A percentile compares a stretch with the other conserved stretches of the same genome.
phyloP scores from a whole-genome alignment of 2,888 invertebrate species.

The Hirtodrosophila trivittata region DNA sequence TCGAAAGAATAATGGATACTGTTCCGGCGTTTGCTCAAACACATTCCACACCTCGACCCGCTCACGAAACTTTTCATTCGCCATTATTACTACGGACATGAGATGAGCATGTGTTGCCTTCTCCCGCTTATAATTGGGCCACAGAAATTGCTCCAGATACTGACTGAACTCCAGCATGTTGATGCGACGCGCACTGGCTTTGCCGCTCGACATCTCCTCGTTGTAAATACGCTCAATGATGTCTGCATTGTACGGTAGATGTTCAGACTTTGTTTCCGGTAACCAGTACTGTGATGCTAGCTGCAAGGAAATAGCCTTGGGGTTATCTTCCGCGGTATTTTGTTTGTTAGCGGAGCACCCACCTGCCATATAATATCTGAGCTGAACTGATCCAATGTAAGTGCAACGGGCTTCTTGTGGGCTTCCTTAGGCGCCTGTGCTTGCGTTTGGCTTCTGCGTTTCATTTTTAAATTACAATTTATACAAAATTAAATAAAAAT shows the following conservation, averaged over 20 bases:
- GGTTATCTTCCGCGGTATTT: slow-evolving; percentile 24
- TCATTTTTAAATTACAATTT: slow-evolving; percentile 45
- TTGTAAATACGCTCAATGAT: slow-evolving; percentile 95
- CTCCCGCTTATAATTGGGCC: slow-evolving; percentile 95
- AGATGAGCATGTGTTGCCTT: slow-evolving; percentile 93
- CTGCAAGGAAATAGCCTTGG: slow-evolving; percentile 83
- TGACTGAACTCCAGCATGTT: slow-evolving; percentile 99
- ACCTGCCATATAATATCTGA: slow-evolving; percentile 95
- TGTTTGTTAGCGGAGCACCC: slow-evolving; percentile 41
- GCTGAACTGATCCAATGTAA: slow-evolving; percentile 94
- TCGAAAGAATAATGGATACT: slow-evolving; percentile 92
- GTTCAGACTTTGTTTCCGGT: slow-evolving; percentile 90
- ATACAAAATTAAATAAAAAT: slow-evolving; percentile 26
- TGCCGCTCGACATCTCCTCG: slow-evolving; percentile 93
- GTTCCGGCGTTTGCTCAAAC: slow-evolving; percentile 90
- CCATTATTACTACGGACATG: slow-evolving; percentile 98
- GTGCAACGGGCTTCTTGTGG: slow-evolving; percentile 49
- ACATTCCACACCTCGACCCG: slow-evolving; percentile 98
- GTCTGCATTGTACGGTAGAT: slow-evolving; percentile 89
- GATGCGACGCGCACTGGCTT: slow-evolving; percentile 92
- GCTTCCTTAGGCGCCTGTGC: slow-evolving; percentile 16
- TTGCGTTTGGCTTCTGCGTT: slow-evolving; percentile 59
- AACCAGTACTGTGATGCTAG: slow-evolving; percentile 97
- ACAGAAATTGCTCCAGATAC: slow-evolving; percentile 97
- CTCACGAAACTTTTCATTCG: slow-evolving; percentile 99